Base-by-base conservation (phyloP, 2,888 invertebrate genomes). In the Eupithecia inturbata region DNA sequence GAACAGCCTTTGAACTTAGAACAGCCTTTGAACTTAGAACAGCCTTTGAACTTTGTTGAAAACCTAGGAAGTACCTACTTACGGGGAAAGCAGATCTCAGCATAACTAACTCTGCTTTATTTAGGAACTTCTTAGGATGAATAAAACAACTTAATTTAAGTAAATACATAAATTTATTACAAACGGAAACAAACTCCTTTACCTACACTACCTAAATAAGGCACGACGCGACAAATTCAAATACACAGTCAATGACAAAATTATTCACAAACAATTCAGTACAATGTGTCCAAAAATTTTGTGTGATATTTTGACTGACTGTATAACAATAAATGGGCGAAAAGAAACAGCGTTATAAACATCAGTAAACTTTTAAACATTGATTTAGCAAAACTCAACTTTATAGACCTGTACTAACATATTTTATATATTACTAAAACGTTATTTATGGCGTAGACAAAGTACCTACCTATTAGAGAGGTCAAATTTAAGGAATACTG, bases 161-260 rank as follows among this genome's bases (percentile, higher is more conserved):
- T 89, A 91, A 92, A 93, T 93, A 93, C 88, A 89, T 90, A 89
- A 78, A 90, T 94, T 94, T 93, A 94, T 93, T 94, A 94, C 88
- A 93, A 94, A 94, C 91, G 91, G 89, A 93, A 93, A 93, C 93
- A 90, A 93, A 93, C 89, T 92, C 89, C 89, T 91, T 94, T 94
- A 64, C 63, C 63, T 64, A 94, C 79, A 90, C 90, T 92, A 93
- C 90, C 91, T 93, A 91, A 89, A 91, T 94, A 94, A 94, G 94
- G 94, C 94, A 94, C 94, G 87, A 91, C 87, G 91, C 91, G 91
- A 88, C 83, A 79, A 22, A 53, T 77, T 76, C 76, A 53, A 74
- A 73, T 69, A 63, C 49, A 73, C 78, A 78, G 73, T 71, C 73
- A 62, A 66, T 74, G 70, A 71, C 78, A 73, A 67, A 77, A 76